Conservation (phyloP, 2,888 invertebrate genomes). For the Xylocampa areola region DNA sequence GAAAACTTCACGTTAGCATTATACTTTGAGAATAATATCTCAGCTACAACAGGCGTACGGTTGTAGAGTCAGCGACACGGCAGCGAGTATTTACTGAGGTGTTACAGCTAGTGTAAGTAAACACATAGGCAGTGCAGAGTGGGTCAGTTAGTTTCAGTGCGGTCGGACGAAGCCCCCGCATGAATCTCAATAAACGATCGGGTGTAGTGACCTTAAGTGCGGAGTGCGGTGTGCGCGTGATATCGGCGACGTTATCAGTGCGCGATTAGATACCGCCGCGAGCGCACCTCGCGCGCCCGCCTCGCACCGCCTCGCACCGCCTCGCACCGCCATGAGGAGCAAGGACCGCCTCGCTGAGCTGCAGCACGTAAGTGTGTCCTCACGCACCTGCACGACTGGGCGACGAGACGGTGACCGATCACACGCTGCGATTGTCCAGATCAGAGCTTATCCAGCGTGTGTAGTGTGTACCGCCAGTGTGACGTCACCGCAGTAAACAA, state of each 20-base stretch:
- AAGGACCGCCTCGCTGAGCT: conserved; percentile 85
- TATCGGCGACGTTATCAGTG: conserved; percentile 66
- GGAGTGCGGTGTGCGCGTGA: conserved; percentile 46
- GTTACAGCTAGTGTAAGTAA: conserved; percentile 20
- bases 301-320: conserved; percentile 90
- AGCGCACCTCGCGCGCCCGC: conserved; percentile 75
- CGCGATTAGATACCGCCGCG: conserved; percentile 81
- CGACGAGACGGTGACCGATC: too few species aligned
- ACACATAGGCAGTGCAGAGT: conserved; percentile 27
- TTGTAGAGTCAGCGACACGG: conserved; percentile 32
- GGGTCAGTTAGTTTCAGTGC: conserved; percentile 31
- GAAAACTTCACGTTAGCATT: neutral
- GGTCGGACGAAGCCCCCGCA: conserved; percentile 26
- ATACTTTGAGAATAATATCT: too few species aligned
- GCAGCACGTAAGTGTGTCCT: conserved; percentile 73
- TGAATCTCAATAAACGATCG: conserved; percentile 9
- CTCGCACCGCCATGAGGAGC: conserved; percentile 72
- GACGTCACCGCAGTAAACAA: conserved; percentile 49
- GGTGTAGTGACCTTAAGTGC: conserved; percentile 41
- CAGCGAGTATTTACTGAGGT: conserved; percentile 15
- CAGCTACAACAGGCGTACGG: too few species aligned
- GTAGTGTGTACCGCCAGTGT: conserved; percentile 20
- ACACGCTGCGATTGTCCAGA: neutral
- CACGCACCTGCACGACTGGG: too few species aligned
- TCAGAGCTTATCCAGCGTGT: neutral